Conservation (phyloP, 2,113 vertebrate genomes). For the Climacteris rufus region DNA sequence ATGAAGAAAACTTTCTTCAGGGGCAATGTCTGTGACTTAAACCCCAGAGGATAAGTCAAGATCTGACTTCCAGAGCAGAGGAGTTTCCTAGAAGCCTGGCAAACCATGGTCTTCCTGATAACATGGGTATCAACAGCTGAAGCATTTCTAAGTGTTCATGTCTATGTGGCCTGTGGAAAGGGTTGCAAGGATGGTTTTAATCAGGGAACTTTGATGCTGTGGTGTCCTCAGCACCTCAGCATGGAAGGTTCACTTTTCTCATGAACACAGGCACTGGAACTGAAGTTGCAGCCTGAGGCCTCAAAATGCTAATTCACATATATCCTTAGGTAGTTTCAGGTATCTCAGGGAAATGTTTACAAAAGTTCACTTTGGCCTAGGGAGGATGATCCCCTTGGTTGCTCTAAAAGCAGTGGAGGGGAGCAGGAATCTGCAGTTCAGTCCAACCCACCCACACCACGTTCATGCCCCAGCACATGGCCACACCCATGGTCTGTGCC, state of each 20-base stretch:
- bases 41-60: neutral
- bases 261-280: neutral
- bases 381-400: neutral
- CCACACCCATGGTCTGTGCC: neutral
- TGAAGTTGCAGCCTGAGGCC: neutral
- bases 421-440: neutral
- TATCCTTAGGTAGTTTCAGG: neutral
- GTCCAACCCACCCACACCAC: rapidly evolving
- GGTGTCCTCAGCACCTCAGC: neutral
- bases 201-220: neutral
- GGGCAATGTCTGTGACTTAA: neutral
- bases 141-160: neutral
- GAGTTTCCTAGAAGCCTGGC: neutral
- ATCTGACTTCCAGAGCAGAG: neutral
- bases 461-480: rapidly evolving
- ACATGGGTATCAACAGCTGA: neutral
- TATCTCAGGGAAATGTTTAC: neutral
- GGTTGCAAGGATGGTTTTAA: neutral
- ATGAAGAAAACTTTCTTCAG: neutral
- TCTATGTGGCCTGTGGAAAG: neutral
- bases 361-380: neutral
- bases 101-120: neutral
- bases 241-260: neutral
- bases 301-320: neutral
- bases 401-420: neutral